These are phyloP conservation scores for Chelonoidis abingdonii DNA, from an alignment of 2,113 vertebrate genomes.

Conservation along the genomic window DNA sequence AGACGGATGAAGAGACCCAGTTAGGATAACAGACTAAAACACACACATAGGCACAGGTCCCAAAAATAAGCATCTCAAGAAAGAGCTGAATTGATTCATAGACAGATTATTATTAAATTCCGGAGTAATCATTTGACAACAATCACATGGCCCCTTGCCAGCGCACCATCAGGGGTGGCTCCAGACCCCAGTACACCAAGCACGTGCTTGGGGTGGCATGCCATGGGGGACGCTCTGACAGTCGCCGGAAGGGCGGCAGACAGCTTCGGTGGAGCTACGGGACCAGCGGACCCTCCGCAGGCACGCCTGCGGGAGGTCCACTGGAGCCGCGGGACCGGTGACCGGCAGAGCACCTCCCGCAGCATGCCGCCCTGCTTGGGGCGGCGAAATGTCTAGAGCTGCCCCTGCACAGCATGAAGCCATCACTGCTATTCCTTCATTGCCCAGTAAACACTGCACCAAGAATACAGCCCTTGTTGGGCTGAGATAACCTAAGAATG, in stretches of 20 bases:
- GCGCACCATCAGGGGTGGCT: background rate
- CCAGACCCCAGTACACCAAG: no score
- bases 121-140: slow-evolving; percentile 32
- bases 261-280: no score
- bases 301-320: no score
- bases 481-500: slow-evolving; percentile 55
- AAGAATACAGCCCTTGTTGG: slow-evolving; percentile 65
- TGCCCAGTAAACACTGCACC: background rate
- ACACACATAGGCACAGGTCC: background rate
- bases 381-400: no score
- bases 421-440: slow-evolving; percentile 46
- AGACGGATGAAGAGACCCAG: slow-evolving; percentile 23
- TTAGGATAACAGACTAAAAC: slow-evolving; percentile 19
- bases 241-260: no score
- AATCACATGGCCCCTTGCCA: slow-evolving; percentile 35
- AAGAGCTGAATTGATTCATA: background rate
- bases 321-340: no score
- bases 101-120: slow-evolving; percentile 64
- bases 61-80: slow-evolving; percentile 38
- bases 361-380: no score
- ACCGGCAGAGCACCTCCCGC: no score
- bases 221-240: no score
- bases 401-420: background rate
- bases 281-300: no score
- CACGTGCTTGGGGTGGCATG: no score